Base-by-base conservation (phyloP, 2,888 invertebrate species). In the Aelia acuminata region DNA sequence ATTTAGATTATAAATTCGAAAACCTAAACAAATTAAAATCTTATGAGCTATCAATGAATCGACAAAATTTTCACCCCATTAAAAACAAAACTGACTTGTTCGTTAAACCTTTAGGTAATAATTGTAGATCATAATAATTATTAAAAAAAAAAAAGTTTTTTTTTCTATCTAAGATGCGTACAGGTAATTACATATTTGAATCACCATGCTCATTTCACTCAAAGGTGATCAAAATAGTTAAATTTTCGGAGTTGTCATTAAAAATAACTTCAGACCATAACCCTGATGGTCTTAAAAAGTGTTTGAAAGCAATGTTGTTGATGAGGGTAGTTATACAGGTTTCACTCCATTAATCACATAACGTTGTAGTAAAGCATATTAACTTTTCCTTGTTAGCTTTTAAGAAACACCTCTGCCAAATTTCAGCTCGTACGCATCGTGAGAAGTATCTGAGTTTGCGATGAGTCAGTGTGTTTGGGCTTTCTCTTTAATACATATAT, bases 401-500 rank as follows among this genome's bases (percentile, higher is more conserved):
- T 53, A 53, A 53, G 53, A n/a, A 53, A 53, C 53, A 53, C n/a
- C 3, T 53, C n/a, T n/a, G 53, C n/a, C 53, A 53, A 53, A 53
- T 53, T n/a, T 53, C n/a, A 53, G 53, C 53, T n/a, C 53, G 22
- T 53, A 53, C 22, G 53, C 53, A n/a, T 53, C 53, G 53, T 53
- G 53, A 11, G 53, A 53, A 53, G 22, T 53, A n/a, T 53, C 8
- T 1, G 53, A n/a, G n/a, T 18, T 53, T n/a, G 53, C n/a, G 53
- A 53, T 53, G 22, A 53, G 53, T 53, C 53, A n/a, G 53, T n/a
- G 53, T n/a, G n/a, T 53, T 18, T 8, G 53, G 53, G n/a, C 53
- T 53, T 53, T n/a, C 53, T 53, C 53, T 53, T 53, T 53, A 53
- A 53, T 53, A n/a, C 53, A n/a, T n/a, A n/a, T n/a, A n/a, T n/a